These are phyloP conservation scores for Nibea coibor DNA, from an alignment of 2,113 vertebrate species.

Conservation along the genomic window DNA sequence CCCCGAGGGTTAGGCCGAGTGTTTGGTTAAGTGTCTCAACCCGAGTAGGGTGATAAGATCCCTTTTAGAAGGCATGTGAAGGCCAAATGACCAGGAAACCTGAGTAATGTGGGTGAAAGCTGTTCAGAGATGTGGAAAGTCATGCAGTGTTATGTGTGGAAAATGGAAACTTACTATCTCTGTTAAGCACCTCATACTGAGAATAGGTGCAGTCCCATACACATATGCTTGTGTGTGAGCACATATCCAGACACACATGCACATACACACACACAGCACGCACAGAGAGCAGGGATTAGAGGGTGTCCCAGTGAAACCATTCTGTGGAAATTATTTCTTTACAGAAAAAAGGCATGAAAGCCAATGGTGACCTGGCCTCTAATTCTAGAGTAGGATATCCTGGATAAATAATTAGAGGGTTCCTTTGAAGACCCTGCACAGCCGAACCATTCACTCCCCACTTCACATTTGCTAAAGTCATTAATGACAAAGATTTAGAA, in stretches of 20 bases:
- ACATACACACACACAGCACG: constrained; percentile 28
- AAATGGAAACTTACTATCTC: constrained; percentile 73
- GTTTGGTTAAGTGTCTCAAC: constrained; percentile 77
- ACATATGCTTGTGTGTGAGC: constrained; percentile 30
- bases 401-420: constrained; percentile 86
- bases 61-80: constrained; percentile 77
- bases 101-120: constrained; percentile 76
- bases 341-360: constrained; percentile 74
- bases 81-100: constrained; percentile 77
- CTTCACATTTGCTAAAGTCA: constrained; percentile 87
- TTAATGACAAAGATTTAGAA: constrained; percentile 86
- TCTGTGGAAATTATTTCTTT: constrained; percentile 79
- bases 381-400: constrained; percentile 84
- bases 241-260: constrained; percentile 22
- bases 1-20: constrained; percentile 51
- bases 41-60: constrained; percentile 79
- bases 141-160: constrained; percentile 73
- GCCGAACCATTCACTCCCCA: constrained; percentile 76
- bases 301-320: constrained; percentile 77
- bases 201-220: constrained; percentile 40
- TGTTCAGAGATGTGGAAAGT: constrained; percentile 68
- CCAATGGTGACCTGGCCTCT: constrained; percentile 76
- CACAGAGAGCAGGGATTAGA: constrained; percentile 66
- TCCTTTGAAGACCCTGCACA: constrained; percentile 81
- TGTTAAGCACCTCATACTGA: constrained; percentile 60